A percentile compares a stretch with the other conserved stretches of the same genome.
These are phyloP conservation scores for Rhynchonema sp. DNA, from an alignment of 2,888 invertebrate species.

Conservation along the genomic window DNA sequence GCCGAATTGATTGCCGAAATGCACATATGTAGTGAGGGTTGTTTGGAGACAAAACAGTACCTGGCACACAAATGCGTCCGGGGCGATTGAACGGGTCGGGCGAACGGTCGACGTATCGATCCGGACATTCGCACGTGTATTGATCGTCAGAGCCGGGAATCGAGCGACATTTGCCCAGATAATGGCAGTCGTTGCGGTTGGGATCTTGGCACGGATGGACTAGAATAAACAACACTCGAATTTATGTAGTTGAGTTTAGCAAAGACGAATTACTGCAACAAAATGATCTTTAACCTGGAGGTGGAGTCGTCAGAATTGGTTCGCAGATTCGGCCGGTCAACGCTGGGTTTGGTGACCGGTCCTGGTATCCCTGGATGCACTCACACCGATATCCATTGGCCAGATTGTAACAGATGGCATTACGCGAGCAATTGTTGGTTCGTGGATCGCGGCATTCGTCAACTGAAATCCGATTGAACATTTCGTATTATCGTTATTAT, in stretches of 20 bases:
- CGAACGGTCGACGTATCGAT: conserved; percentile 20
- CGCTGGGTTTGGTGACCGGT: conserved; percentile 17
- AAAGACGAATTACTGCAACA: too few species aligned
- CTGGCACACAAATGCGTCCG: conserved; percentile 9
- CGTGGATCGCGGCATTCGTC: conserved; percentile 24
- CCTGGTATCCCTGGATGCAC: conserved; percentile 20
- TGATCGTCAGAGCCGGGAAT: conserved; percentile 10
- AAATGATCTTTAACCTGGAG: neutral
- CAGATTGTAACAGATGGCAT: conserved; percentile 25
- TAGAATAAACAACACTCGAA: too few species aligned
- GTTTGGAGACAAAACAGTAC: neutral
- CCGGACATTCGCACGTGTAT: conserved; percentile 26
- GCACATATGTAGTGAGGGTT: too few species aligned
- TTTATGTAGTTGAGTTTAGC: too few species aligned
- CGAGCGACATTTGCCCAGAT: conserved; percentile 21
- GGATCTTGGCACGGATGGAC: conserved; percentile 26
- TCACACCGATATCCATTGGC: conserved; percentile 22
- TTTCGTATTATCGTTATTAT: too few species aligned
- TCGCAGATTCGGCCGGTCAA: conserved; percentile 23
- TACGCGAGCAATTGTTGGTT: conserved; percentile 24
- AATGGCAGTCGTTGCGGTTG: conserved; percentile 22
- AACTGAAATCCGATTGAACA: conserved; percentile 16
- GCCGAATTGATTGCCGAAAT: too few species aligned
- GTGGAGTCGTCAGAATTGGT: conserved; percentile 18
- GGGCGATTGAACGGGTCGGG: conserved; percentile 17